Percentiles rank a stretch among this genome's conserved stretches.
phyloP scores from a whole-genome alignment of 2,888 invertebrate genomes.

The Fragum whitleyi region DNA sequence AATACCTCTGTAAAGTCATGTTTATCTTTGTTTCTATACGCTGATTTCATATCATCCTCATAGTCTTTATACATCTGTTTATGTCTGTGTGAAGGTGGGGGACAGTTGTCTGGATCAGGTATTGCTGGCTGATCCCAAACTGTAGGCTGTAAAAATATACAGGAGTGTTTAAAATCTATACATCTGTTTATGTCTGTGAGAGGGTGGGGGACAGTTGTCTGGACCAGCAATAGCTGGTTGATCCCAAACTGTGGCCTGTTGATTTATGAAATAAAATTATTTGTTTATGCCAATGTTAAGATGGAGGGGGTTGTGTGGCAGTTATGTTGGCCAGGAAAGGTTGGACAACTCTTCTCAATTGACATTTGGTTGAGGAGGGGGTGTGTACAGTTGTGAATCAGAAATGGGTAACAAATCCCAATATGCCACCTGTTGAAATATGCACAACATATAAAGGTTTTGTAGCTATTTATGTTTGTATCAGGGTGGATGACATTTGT shows the following conservation, averaged over 20 bases:
- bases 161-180: conserved; percentile 63
- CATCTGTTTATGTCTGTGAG: conserved; percentile 75
- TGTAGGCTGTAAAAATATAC: conserved; percentile 63
- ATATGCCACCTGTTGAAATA: too few relatives aligned
- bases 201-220: conserved; percentile 75
- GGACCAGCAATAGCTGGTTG: conserved; percentile 74
- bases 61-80: conserved; percentile 79
- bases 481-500: too few relatives aligned
- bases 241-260: conserved; percentile 79
- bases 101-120: conserved; percentile 73
- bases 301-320: not conserved
- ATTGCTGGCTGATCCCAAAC: conserved; percentile 79
- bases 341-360: too few relatives aligned
- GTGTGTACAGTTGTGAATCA: too few relatives aligned
- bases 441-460: too few relatives aligned
- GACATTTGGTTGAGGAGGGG: too few relatives aligned
- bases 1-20: conserved; percentile 65
- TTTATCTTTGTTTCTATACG: conserved; percentile 71
- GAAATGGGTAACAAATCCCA: too few relatives aligned
- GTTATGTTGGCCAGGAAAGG: too few relatives aligned
- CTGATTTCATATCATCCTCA: conserved; percentile 77
- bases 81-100: conserved; percentile 76
- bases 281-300: not conserved
- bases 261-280: too few relatives aligned
- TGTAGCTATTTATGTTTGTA: too few relatives aligned